phyloP scores from a whole-genome alignment of 2,888 invertebrate genomes.

The Mechanitis messenoides region DNA sequence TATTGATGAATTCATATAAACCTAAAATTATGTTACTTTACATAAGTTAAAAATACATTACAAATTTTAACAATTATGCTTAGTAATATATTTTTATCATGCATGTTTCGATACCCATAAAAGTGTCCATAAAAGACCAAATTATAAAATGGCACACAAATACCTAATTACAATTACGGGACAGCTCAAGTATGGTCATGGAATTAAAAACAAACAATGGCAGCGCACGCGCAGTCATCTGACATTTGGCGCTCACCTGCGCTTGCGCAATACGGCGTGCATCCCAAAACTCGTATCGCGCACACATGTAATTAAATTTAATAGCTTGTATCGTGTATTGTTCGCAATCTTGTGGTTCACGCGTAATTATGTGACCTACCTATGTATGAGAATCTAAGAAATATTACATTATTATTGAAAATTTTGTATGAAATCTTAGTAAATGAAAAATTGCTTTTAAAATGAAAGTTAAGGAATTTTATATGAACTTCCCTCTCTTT shows the following conservation, averaged over 20 bases:
- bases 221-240: slow-evolving; percentile 41
- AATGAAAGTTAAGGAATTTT: no score
- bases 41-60: no score
- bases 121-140: not conserved
- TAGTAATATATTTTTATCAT: no score
- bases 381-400: slow-evolving; percentile 9
- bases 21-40: no score
- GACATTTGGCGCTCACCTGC: slow-evolving; percentile 40
- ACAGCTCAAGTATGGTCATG: slow-evolving; percentile 14
- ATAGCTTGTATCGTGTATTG: slow-evolving; percentile 30
- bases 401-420: not conserved
- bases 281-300: slow-evolving; percentile 35
- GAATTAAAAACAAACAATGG: slow-evolving; percentile 29
- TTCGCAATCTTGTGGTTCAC: slow-evolving; percentile 24
- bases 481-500: no score
- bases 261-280: slow-evolving; percentile 35
- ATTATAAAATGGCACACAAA: slow-evolving; percentile 16
- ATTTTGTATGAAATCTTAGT: no score
- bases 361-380: slow-evolving; percentile 25
- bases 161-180: slow-evolving; percentile 14
- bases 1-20: no score
- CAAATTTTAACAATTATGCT: no score
- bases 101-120: slow-evolving; percentile 1
- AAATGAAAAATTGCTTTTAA: no score
- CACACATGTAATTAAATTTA: slow-evolving; percentile 30